Base-by-base conservation (phyloP, 1,140 invertebrate genomes). In the Ridgeia piscesae region DNA sequence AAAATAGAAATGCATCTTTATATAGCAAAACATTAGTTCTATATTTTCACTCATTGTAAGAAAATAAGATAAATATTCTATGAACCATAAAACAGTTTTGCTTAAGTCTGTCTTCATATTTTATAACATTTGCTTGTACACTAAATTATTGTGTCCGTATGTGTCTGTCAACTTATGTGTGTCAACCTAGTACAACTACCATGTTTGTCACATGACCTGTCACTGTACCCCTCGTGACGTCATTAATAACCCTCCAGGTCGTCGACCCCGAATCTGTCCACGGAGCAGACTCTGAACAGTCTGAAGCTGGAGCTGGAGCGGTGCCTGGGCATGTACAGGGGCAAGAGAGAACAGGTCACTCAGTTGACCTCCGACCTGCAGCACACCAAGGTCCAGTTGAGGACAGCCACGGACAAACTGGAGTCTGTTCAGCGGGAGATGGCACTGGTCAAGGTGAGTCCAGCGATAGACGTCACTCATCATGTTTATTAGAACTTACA, bases 291-390 rank as follows among this genome's bases (percentile, higher is more conserved):
- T 27, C 92, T 92, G n/a, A 50, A 6, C 27, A 48, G 34, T 35
- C 93, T 95, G 91, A 95, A 94, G 34, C 50, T 91, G 33, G 95
- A 96, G 93, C 92, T 96, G 35, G 95, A 96, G 91, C 89, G 94
- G 21, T 95, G 95, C 92, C 93, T 96, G 1, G 92, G 93, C 17
- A 95, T 94, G 93, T 95, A 95, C 92, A 94, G 94, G 88, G 93
- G 95, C 91, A 95, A 96, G 93, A 93, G 95, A 34, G 91, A 91
- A 27, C 93, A 94, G 91, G 93, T 96, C 1, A 93, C 92, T 14
- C 93, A 95, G 31, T 93, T 95, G n/a, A 77, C 58, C 58, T 27
- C 58, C 27, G 58, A 77, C 58, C 58, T 77, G 11, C 58, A 77
- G 58, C 58, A 77, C 58, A 1, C 0, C 58, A 94, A 94, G 92